Percentiles rank a stretch among this genome's conserved stretches.
These are phyloP conservation scores for Pangasianodon gigas DNA, from an alignment of 2,113 vertebrate genomes.

Conservation along the genomic window DNA sequence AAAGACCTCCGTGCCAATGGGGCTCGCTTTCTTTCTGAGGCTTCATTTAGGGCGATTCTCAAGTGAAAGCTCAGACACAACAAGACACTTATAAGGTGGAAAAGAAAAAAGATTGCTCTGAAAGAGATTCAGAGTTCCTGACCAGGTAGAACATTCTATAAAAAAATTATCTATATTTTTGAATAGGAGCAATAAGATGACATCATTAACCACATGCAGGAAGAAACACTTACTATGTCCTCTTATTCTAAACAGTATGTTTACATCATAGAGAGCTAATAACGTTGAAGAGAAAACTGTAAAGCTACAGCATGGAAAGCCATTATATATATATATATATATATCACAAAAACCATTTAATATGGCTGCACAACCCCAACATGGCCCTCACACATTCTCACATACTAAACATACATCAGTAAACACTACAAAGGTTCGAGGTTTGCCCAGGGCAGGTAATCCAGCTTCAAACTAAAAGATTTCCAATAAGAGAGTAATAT, in stretches of 20 bases:
- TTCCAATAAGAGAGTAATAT: too few relatives aligned
- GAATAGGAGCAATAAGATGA: neutral
- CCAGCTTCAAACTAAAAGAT: too few relatives aligned
- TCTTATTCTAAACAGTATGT: neutral
- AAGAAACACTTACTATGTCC: neutral
- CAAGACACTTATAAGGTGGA: neutral
- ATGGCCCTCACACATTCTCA: too few relatives aligned
- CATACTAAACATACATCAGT: too few relatives aligned
- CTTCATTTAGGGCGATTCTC: conserved; percentile 8
- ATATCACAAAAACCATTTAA: too few relatives aligned
- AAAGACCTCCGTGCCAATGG: neutral
- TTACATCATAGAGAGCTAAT: neutral
- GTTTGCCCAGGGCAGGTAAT: too few relatives aligned
- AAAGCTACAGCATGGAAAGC: too few relatives aligned
- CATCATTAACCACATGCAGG: neutral
- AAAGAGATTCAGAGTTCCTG: conserved; percentile 8
- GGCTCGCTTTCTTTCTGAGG: neutral
- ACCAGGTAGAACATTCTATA: neutral
- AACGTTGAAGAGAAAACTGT: neutral
- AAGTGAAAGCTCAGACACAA: neutral
- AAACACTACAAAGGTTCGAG: too few relatives aligned
- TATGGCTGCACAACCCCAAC: too few relatives aligned
- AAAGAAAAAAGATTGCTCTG: neutral
- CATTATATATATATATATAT: too few relatives aligned
- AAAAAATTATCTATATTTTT: conserved; percentile 6